Evolutionary conservation across 2,113 vertebrate species (phyloP).

Genomic region (Percopsis transmontana): DNA sequence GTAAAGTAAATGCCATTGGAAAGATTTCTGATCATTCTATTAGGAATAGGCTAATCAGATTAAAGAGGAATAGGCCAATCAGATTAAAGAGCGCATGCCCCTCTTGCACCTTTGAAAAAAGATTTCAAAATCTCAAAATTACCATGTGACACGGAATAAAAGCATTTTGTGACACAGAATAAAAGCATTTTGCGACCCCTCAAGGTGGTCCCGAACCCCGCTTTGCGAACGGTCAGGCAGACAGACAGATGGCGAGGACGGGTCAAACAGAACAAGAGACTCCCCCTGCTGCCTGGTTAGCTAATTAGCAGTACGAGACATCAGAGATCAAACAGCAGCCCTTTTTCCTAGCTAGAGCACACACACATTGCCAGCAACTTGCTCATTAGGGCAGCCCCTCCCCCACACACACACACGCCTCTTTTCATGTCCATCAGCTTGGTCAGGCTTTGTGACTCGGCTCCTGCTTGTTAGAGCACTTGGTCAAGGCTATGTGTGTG

Average conservation of each 20-base stretch:
- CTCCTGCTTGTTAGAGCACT: slow-evolving; percentile 25
- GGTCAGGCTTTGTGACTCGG: neutral
- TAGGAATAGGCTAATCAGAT: no score
- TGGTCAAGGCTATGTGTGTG: neutral
- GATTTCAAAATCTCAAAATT: no score
- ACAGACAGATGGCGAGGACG: neutral
- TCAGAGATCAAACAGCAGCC: neutral
- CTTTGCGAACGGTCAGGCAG: neutral
- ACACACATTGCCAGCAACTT: neutral
- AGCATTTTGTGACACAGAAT: no score
- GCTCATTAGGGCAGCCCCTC: neutral
- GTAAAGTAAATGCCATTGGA: no score
- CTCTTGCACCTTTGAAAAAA: no score
- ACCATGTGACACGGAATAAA: no score
- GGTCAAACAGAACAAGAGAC: neutral
- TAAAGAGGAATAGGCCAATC: no score
- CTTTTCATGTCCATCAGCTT: neutral
- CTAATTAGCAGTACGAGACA: slow-evolving; percentile 43
- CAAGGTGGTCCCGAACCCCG: neutral
- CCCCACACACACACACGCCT: neutral
- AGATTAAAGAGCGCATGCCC: no score
- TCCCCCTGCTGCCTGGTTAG: slow-evolving; percentile 34
- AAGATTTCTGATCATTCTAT: no score
- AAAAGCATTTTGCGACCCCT: no score
- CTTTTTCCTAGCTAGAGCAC: slow-evolving; percentile 11